Conservation (phyloP, 2,888 invertebrate genomes). For the Drosophila neoperkinsi region DNA sequence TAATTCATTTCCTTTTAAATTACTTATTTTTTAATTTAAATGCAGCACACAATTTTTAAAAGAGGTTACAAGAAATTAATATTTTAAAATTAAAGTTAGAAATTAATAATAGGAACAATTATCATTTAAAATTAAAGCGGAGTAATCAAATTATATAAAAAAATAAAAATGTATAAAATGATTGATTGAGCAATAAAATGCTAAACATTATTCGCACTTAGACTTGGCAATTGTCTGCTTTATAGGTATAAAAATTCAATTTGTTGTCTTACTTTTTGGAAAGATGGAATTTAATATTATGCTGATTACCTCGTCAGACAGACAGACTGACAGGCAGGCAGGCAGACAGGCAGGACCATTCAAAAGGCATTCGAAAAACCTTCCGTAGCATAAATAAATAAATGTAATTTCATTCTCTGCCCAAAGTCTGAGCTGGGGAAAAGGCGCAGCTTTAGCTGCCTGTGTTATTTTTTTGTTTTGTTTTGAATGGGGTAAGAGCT, state of each 20-base stretch:
- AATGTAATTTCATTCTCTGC: slow-evolving; percentile 68
- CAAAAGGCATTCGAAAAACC: slow-evolving; percentile 8
- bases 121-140: not conserved
- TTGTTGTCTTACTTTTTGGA: slow-evolving; percentile 19
- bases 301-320: slow-evolving; percentile 71
- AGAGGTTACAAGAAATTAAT: not conserved
- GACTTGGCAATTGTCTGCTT: not conserved
- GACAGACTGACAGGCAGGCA: slow-evolving; percentile 3
- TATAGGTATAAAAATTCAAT: slow-evolving; percentile 1
- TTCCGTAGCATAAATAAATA: slow-evolving; percentile 42
- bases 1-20: not conserved
- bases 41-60: not conserved
- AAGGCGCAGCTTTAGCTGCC: not conserved
- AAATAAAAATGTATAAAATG: too few species aligned
- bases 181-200: not conserved
- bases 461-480: not conserved
- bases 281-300: slow-evolving; percentile 68
- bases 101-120: too few species aligned
- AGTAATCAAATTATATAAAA: not conserved
- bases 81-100: not conserved
- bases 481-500: slow-evolving; percentile 32
- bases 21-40: not conserved
- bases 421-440: not conserved
- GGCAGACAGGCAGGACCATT: not conserved
- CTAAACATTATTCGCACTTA: not conserved